phyloP scores from a whole-genome alignment of 2,113 vertebrate genomes.

The Burhinus oedicnemus region DNA sequence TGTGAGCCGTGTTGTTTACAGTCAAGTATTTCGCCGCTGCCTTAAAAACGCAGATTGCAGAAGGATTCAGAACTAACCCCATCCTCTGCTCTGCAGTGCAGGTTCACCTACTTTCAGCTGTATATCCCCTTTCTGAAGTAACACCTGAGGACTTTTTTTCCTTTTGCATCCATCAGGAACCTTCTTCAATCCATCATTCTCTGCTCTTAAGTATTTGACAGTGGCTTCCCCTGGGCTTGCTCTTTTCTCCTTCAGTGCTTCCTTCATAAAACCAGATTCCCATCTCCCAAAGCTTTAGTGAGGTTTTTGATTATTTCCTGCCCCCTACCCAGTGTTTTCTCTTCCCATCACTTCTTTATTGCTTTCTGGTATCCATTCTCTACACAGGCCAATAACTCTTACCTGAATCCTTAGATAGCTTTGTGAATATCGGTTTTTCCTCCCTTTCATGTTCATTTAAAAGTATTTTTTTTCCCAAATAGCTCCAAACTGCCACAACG shows the following conservation, averaged over 20 bases:
- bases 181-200: neutral
- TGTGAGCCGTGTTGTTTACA: neutral
- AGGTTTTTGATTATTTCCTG: neutral
- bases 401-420: neutral
- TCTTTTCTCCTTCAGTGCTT: neutral
- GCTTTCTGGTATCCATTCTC: neutral
- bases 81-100: neutral
- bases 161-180: neutral
- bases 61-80: neutral
- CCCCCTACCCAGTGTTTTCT: neutral
- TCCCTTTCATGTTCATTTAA: neutral
- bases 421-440: neutral
- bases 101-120: neutral
- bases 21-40: neutral
- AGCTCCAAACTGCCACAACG: neutral
- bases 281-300: neutral
- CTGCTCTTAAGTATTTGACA: neutral
- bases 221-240: neutral
- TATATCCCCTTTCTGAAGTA: neutral
- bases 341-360: neutral
- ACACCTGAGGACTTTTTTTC: neutral
- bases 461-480: neutral
- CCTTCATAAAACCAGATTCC: neutral
- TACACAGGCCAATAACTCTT: neutral
- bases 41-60: neutral